Evolutionary conservation across 2,797 vertebrate species (phyloP), one percentile per base, ranked within the genome.

Genomic region (Acanthiza pusilla): DNA sequence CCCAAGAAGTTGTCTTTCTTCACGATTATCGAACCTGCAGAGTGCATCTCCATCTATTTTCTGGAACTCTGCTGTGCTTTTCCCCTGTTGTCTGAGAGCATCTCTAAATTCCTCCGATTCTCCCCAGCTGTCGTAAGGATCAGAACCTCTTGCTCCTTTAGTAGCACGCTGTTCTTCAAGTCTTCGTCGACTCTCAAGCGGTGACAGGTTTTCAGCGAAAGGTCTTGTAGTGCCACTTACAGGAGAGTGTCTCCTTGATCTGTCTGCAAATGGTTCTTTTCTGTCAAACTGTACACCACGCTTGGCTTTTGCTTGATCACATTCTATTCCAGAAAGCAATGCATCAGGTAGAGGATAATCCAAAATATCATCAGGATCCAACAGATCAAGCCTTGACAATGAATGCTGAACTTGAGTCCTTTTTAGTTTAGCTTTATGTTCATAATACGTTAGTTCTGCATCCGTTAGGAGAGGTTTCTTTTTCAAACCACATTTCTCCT

Each of bases 351-450:
- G 89, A 85, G 97, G 97, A 76, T 97, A 98, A 94, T 98, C 98
- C 96, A 98, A 96, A 96, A 97, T 97, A 96, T 98, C 98, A 79
- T 97, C 97, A 85, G 97, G 96, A 97, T 98, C 98, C 89, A 97
- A 94, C 57, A 97, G 92, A 94, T 97, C 98, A 94, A 97, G 98
- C 95, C 98, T 94, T 94, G 96, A 97, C 96, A 98, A 97, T 2
- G 98, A 97, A 90, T 98, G 98, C 86, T 98, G 99, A 94, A 99
- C 98, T 96, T 99, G 99, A 7, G 99, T 99, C 97, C 98, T 99
- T 97, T 98, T 99, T 54, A 99, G 98, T 92, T 99, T 99, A 82
- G 99, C 99, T 97, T 99, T 99, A 98, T 99, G 99, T 95, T 99
- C 98, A 17, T 99, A 98, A 89, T 99, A 99, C 0, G 98, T 98